Base-by-base conservation (phyloP, 2,113 vertebrate species). In the Gallinago media region DNA sequence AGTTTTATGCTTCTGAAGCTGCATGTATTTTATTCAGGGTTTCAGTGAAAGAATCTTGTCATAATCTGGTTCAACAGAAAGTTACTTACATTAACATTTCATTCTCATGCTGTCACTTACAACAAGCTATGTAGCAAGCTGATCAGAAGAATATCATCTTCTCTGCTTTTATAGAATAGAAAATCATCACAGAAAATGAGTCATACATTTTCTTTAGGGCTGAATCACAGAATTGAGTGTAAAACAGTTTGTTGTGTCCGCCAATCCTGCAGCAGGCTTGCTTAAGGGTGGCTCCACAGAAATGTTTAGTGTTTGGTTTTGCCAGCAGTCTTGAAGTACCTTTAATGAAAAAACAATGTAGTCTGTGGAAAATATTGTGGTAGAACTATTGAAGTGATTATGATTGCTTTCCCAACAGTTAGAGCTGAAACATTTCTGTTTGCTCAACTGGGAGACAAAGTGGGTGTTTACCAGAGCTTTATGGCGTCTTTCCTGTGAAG, bases 161-260 rank as follows among this genome's bases (percentile, higher is more conserved):
- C 76, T 85, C 59, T 93, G 73, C 52, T 82, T 89, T 93, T 94
- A 63, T 32, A 80, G 82, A 82, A 76, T 12, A 65, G 79, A 76
- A 94, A 80, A 76, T 79, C 34, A 63, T 62, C 40, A 47, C 32
- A 88, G 93, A 75, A 94, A 73, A 75, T 94, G 94, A 96, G 72
- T 96, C 96, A 96, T 66, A 68, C 21, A 32, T 84, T 66, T 92
- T 81, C 54, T 79, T 71, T 15, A 34, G n/a, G 54, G 27, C 40
- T 88, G 58, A 88, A 76, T 85, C 49, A 84, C 66, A 56, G 80
- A 66, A 25, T 32, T 40, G 56, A 59, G 23, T 22, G 18, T 59
- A 61, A 36, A 68, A 72, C 12, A 40, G 54, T 92, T 85, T 89
- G 36, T 73, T 92, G 27, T 18, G 40, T 83, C 56, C 77, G 62